These are phyloP conservation scores for Australoheros scitulus DNA, from an alignment of 2,113 vertebrate species.

Conservation along the genomic window DNA sequence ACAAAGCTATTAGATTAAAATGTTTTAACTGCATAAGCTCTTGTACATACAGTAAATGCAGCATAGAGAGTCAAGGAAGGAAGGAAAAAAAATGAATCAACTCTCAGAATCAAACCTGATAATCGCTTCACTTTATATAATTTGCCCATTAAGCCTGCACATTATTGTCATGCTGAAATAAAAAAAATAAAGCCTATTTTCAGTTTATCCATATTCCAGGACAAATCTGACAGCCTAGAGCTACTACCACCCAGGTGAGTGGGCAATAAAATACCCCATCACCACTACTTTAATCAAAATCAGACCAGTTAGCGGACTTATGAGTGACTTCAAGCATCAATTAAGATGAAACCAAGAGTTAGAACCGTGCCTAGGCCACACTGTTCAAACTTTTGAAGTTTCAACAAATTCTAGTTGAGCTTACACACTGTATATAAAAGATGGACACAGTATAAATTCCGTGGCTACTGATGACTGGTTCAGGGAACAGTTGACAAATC, in stretches of 20 bases:
- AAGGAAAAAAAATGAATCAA: neutral
- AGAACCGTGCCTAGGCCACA: neutral
- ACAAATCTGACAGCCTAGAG: neutral
- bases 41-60: conserved; percentile 38
- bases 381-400: neutral
- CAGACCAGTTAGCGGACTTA: neutral
- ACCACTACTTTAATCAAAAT: too few species aligned
- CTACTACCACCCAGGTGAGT: neutral
- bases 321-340: neutral
- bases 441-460: too few species aligned
- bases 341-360: neutral
- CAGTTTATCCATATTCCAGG: neutral
- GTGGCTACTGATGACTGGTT: neutral
- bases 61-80: neutral
- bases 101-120: neutral
- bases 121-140: neutral
- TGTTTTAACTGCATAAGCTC: conserved; percentile 42
- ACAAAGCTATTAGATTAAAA: conserved; percentile 51
- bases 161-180: neutral
- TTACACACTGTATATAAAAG: too few species aligned
- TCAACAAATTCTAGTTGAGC: too few species aligned
- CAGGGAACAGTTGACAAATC: neutral
- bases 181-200: neutral
- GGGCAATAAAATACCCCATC: conserved; percentile 15
- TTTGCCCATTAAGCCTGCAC: neutral